These are phyloP conservation scores for Chlorodrepanis virens DNA, from an alignment of 2,113 vertebrate species.

Conservation along the genomic window DNA sequence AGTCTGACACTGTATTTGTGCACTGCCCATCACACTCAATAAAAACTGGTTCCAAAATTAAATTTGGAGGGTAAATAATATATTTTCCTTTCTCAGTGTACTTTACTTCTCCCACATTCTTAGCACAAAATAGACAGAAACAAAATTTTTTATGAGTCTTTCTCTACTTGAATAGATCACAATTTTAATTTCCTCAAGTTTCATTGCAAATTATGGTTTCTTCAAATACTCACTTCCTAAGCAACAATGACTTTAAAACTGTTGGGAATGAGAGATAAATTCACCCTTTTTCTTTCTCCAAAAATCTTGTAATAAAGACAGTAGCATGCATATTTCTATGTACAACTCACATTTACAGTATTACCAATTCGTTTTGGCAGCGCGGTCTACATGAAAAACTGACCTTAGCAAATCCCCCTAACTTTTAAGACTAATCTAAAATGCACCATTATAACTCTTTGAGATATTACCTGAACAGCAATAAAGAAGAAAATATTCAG, in stretches of 20 bases:
- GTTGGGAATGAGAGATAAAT: not conserved
- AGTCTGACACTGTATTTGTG: not conserved
- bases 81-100: not conserved
- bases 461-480: not conserved
- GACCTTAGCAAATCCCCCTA: not conserved
- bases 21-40: constrained; percentile 1
- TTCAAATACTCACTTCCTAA: constrained; percentile 6
- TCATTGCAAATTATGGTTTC: not conserved
- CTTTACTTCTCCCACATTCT: constrained; percentile 5
- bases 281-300: not conserved
- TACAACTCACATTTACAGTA: not conserved
- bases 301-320: not conserved
- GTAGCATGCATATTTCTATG: not conserved
- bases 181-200: not conserved
- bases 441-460: not conserved
- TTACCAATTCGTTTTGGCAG: not conserved
- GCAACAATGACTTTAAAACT: not conserved
- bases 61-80: constrained; percentile 40
- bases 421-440: not conserved
- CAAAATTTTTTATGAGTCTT: not conserved
- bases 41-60: constrained; percentile 34
- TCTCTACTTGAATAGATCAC: not conserved
- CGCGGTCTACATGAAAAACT: not conserved
- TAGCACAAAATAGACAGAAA: not conserved
- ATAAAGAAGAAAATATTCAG: not conserved